Evolutionary conservation across 23 tunicate genomes (phyloP), one percentile per base, ranked within the genome.

Genomic region (Diplosoma virens): DNA sequence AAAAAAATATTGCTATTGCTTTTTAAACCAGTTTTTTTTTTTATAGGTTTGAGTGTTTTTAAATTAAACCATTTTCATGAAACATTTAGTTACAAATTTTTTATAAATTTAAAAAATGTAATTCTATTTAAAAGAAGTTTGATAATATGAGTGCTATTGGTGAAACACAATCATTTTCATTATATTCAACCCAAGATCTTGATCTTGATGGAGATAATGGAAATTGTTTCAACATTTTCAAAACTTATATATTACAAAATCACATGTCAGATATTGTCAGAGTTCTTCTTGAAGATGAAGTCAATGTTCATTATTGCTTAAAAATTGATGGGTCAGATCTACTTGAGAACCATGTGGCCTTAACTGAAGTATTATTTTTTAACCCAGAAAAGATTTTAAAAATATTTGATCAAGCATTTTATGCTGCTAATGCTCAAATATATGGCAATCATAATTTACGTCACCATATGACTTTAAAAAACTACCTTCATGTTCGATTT

Each of bases 201-300:
- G 22, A 25, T 9, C 18, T 30, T 7, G 37, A 67, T 2, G 16
- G 41, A 6, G 83, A 67, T 24, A 36, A 20, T 45, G 35, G 36
- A 5, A 35, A 67, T 34, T 5, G 25, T 25, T 78, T 78, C 45
- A 1, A 3, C 22, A 22, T 71, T 23, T 85, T 68, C 27, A 85
- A 85, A 71, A 23, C 64, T 37, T 85, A 67, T 47, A 23, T 79
- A 23, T 63, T 68, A 32, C 87, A 85, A 58, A 63, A 63, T 24
- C 79, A 80, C 50, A 70, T 77, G 47, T 73, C 92, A 21, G 93
- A 92, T 6, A 25, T 92, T 26, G 82, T 81, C 22, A 53, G 80
- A 32, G 61, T 92, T 21, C 68, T 92, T 25, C 59, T 85, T 30
- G 87, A 85, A 69, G 91, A 85, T 59, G 97, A 92, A 52, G 30